Evolutionary conservation across 1,140 invertebrate genomes (phyloP).

Genomic region (Nylanderia fulva): DNA sequence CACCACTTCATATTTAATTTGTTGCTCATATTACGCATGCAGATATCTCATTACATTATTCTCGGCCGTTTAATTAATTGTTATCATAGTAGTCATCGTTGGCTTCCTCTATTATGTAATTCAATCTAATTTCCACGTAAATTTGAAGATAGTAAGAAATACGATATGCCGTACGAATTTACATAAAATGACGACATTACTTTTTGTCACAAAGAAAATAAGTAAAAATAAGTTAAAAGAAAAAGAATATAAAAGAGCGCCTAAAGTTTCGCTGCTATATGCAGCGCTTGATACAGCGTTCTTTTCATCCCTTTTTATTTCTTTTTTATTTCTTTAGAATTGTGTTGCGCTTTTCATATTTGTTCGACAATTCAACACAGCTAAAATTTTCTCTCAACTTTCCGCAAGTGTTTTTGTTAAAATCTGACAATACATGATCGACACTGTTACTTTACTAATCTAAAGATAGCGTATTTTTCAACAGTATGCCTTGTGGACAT

Average conservation of each 20-base stretch:
- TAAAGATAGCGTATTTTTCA: neutral
- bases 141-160: slow-evolving; percentile 21
- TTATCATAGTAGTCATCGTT: slow-evolving; percentile 4
- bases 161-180: neutral
- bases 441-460: neutral
- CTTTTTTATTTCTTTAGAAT: slow-evolving; percentile 3
- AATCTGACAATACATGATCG: neutral
- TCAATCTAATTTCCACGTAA: slow-evolving; percentile 20
- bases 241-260: neutral
- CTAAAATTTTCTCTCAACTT: neutral
- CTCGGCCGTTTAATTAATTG: slow-evolving; percentile 50
- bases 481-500: neutral
- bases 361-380: neutral
- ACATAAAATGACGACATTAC: neutral
- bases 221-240: slow-evolving; percentile 7
- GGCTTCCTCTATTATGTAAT: slow-evolving; percentile 18
- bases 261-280: neutral
- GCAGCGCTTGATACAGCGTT: neutral
- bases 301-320: neutral
- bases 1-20: slow-evolving; percentile 41
- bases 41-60: slow-evolving; percentile 31
- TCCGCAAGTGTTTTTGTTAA: neutral
- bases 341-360: neutral
- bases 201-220: neutral
- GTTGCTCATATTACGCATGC: slow-evolving; percentile 17